phyloP scores from a whole-genome alignment of 2,888 invertebrate species.

The Drepana falcataria region DNA sequence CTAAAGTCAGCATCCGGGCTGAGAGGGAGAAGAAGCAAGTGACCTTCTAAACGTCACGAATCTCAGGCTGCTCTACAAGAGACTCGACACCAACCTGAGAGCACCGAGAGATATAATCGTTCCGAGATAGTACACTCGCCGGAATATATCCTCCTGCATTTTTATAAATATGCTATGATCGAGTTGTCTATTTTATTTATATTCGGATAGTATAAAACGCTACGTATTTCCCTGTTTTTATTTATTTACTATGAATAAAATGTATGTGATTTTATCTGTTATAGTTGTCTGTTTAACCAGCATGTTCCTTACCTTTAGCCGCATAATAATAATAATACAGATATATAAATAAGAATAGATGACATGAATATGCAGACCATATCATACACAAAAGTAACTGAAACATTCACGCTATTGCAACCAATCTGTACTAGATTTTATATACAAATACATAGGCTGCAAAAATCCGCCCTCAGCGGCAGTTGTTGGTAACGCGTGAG shows the following conservation, averaged over 20 bases:
- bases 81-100: slow-evolving; percentile 35
- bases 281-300: not conserved
- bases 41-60: slow-evolving; percentile 61
- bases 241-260: slow-evolving; percentile 29
- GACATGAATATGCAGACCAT: no score
- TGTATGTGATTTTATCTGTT: not conserved
- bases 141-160: slow-evolving; percentile 60
- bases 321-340: no score
- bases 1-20: slow-evolving; percentile 59
- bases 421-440: no score
- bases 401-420: no score
- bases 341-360: no score
- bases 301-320: not conserved
- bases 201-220: slow-evolving; percentile 62
- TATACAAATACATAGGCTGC: no score
- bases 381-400: no score
- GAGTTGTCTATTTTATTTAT: slow-evolving; percentile 66
- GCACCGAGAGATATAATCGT: slow-evolving; percentile 23
- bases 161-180: slow-evolving; percentile 47
- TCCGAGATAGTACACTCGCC: slow-evolving; percentile 54
- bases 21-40: slow-evolving; percentile 74
- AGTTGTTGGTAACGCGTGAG: no score
- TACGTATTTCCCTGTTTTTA: slow-evolving; percentile 60
- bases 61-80: no score
- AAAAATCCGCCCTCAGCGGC: no score